Conservation (phyloP, 2,797 vertebrate genomes). For the Typhlichthys subterraneus region DNA sequence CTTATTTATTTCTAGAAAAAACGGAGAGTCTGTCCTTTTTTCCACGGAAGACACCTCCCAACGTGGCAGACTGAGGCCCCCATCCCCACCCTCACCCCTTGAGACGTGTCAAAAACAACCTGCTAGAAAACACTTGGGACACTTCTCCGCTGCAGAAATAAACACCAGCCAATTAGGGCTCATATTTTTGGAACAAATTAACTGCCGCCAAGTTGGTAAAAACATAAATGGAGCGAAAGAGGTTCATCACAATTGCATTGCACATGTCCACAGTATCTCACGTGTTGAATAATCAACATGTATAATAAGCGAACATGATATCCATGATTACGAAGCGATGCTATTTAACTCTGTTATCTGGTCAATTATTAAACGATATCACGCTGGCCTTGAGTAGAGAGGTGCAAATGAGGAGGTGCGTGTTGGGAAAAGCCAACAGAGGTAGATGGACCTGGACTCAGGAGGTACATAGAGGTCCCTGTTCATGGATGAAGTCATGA, state of each 20-base stretch:
- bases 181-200: constrained; percentile 71
- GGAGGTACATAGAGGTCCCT: too few species aligned
- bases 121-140: constrained; percentile 75
- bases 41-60: constrained; percentile 78
- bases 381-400: too few species aligned
- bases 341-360: too few species aligned
- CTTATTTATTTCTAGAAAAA: constrained; percentile 77
- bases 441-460: too few species aligned
- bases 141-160: constrained; percentile 74
- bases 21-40: constrained; percentile 64
- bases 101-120: constrained; percentile 69
- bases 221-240: constrained; percentile 48
- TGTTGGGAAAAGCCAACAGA: too few species aligned
- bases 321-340: too few species aligned
- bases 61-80: constrained; percentile 40
- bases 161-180: constrained; percentile 74
- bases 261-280: background rate
- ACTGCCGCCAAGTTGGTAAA: constrained; percentile 56
- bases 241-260: constrained; percentile 37
- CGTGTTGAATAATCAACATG: too few species aligned
- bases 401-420: too few species aligned
- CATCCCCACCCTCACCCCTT: background rate
- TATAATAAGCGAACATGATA: too few species aligned
- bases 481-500: too few species aligned
- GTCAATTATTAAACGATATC: too few species aligned